phyloP scores from a whole-genome alignment of 2,113 vertebrate species.

The Balaenoptera acutorostrata region DNA sequence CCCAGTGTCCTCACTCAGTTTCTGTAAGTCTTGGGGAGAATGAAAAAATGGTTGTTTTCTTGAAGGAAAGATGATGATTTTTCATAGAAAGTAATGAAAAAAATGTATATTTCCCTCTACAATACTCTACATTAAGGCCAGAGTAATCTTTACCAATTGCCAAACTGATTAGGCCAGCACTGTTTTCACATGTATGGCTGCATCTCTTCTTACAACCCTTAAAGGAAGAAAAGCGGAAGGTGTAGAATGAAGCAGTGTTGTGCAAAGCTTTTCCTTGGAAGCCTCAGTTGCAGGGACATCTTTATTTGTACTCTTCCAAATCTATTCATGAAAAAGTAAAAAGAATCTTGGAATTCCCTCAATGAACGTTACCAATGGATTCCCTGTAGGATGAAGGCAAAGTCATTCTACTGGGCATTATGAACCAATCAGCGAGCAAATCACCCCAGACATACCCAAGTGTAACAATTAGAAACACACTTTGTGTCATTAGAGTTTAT shows the following conservation, averaged over 20 bases:
- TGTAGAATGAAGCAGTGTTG: background rate
- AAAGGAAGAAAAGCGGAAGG: background rate
- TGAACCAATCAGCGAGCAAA: background rate
- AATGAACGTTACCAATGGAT: background rate
- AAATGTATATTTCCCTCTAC: background rate
- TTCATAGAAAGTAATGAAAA: background rate
- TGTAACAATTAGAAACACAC: background rate
- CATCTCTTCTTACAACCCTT: background rate
- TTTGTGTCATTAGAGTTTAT: background rate
- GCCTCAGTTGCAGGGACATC: background rate
- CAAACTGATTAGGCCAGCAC: background rate
- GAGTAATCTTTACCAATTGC: background rate
- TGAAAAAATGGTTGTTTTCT: background rate
- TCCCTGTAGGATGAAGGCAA: background rate
- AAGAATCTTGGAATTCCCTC: background rate
- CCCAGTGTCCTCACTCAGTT: background rate
- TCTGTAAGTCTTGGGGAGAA: background rate
- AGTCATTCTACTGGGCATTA: constrained; percentile 14
- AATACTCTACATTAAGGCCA: background rate
- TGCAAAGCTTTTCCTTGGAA: background rate
- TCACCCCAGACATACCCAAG: background rate
- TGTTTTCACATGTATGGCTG: background rate
- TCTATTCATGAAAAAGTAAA: background rate
- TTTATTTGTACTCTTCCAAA: background rate
- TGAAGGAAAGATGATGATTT: background rate